Evolutionary conservation across 2,888 invertebrate species (phyloP).

Genomic region (Euzophera pinguis): DNA sequence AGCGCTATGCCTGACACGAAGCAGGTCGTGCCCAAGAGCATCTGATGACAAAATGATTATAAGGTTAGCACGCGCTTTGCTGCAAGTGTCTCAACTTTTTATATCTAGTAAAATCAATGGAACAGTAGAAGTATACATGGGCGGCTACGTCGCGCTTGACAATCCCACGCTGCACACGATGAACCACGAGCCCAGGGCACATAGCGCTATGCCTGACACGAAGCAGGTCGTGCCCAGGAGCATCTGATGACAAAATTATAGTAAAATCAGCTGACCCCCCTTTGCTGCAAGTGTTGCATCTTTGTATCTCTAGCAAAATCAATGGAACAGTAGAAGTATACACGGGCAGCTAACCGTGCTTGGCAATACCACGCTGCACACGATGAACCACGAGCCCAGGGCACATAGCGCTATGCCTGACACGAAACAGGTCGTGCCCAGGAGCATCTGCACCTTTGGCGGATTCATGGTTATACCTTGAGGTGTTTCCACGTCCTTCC

Average conservation of each 20-base stretch:
- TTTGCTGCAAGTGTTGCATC: too few species aligned
- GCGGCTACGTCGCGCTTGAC: slow-evolving; percentile 48
- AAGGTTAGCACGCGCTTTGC: too few species aligned
- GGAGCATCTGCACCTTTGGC: slow-evolving; percentile 66
- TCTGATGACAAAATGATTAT: slow-evolving; percentile 38
- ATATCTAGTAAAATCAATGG: too few species aligned
- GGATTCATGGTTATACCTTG: too few species aligned
- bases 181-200: slow-evolving; percentile 62
- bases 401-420: slow-evolving; percentile 58
- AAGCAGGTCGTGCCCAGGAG: slow-evolving; percentile 60
- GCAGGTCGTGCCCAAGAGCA: slow-evolving; percentile 58
- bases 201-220: slow-evolving; percentile 59
- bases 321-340: too few species aligned
- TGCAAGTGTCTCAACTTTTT: too few species aligned
- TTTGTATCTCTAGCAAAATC: too few species aligned
- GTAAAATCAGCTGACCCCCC: too few species aligned
- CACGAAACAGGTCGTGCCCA: slow-evolving; percentile 58
- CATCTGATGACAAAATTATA: slow-evolving; percentile 39
- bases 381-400: slow-evolving; percentile 62
- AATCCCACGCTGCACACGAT: slow-evolving; percentile 30
- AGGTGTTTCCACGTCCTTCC: too few species aligned
- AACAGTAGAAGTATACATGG: too few species aligned
- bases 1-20: slow-evolving; percentile 60
- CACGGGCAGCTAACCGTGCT: slow-evolving; percentile 59
- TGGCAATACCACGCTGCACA: slow-evolving; percentile 26